Base-by-base conservation (phyloP, 2,797 vertebrate species). In the Melanotaenia trifasciata region DNA sequence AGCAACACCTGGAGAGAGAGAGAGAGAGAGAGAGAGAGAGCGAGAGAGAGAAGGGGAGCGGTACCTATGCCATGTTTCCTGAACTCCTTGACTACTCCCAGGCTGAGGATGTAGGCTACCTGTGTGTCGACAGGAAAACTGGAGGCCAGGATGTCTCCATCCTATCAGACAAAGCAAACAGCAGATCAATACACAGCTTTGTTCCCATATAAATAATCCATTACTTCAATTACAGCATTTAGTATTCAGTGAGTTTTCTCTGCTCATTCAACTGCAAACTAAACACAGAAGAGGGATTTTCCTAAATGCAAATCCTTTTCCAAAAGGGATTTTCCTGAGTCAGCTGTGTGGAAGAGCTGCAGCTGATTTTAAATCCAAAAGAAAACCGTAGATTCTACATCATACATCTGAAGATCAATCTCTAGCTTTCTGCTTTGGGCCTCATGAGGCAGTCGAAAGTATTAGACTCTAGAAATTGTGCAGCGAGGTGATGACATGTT, bases 81-180 rank as follows among this genome's bases (percentile, higher is more conserved):
- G 94, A 99, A 99, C 57, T 99, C 98, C 92, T 99, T 99, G 84
- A 98, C 97, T 84, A 99, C 98, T 75, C 98, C 98, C 80, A 99
- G 95, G 81, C 98, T 99, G 72, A 99, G 94, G 89, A 99, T 99
- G 93, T 99, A 99, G 6, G 98, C 98, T 74, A 99, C 97, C 90
- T 99, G 98, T 76, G 97, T 99, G 84, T 99, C 98, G 85, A 98
- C 94, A 60, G 97, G 96, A 87, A 99, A 99, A 90, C 90, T 97
- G 92, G 98, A 99, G 71, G 98, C 97, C 93, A 99, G 92, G 92
- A 99, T 98, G 91, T 99, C 98, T 91, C 98, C 98, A 95, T 99
- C 98, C 98, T 99, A 14, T 57, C 7, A 36, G 1, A 75, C 9
- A 67, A 1, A 28, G 2, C 33, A 3, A 66, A 14, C 54, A 11